Evolutionary conservation across 92 coral and sea anemone genomes (phyloP), one percentile per base, ranked within the genome.

Genomic region (Porites rus): DNA sequence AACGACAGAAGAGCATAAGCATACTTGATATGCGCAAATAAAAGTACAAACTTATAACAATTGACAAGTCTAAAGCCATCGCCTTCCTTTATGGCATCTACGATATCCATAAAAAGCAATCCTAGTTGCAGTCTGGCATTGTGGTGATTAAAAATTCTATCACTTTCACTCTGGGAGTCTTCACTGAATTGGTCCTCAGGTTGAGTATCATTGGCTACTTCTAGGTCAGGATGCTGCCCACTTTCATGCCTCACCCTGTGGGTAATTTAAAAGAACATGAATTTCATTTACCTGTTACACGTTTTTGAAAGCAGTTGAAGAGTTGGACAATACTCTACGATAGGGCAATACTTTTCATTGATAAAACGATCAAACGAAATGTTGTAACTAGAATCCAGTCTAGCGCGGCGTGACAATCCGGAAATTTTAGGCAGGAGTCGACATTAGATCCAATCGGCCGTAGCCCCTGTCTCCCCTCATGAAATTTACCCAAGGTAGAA

Each of bases 231-330:
- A 65, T 79, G 84, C 54, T 79, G 51, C 70, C 43, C 70, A 51
- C 70, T 65, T 79, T 79, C 84, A 79, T 79, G 84, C 84, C 84
- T 79, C n/a, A n/a, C n/a, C n/a, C n/a, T n/a, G 72, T 62, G 25
- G 70, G 70, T 64, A 65, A n/a, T 64, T 63, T 64, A n/a, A 64
- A 64, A 64, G 68, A 64, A 64, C 68, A 64, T 64, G 68, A 64
- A 64, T 25, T 64, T 64, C 68, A 64, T 12, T 17, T 21, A 25
- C 68, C 68, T 3, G 2, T 5, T 64, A 5, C 4, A 64, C 68
- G 19, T 64, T 64, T 64, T 52, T 50, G 82, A 77, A 46, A 59
- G 82, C 43, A 77, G 66, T 77, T 31, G 62, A 53, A 50, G 66
- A 77, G 21, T 31, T 56, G 62, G 51, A 31, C 64, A 43, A 56